A percentile compares a stretch with the other conserved stretches of the same genome.
phyloP scores from a whole-genome alignment of 2,888 invertebrate genomes.

The Thecocarcelia acutangulata region DNA sequence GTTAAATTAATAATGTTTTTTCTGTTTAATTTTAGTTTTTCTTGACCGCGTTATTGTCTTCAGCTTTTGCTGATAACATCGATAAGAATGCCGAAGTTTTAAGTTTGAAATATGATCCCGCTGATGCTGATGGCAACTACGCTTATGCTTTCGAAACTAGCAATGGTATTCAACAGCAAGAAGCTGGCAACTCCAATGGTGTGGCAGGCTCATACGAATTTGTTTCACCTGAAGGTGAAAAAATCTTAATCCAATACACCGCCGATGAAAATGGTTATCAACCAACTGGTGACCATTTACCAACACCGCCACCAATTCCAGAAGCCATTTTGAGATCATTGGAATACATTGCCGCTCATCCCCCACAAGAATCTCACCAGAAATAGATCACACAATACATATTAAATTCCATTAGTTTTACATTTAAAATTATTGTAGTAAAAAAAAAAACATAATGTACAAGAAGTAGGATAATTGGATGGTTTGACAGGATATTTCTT shows the following conservation, averaged over 20 bases:
- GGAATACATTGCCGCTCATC: conserved; percentile 81
- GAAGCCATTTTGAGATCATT: conserved; percentile 82
- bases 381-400: conserved; percentile 31
- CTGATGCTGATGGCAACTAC: conserved; percentile 81
- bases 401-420: no score
- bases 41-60: conserved; percentile 74
- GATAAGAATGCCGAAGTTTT: conserved; percentile 74
- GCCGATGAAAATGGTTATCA: conserved; percentile 85
- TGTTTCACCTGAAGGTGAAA: conserved; percentile 82
- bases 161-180: conserved; percentile 84
- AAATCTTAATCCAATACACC: conserved; percentile 80
- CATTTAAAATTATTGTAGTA: conserved; percentile 9
- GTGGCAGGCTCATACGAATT: conserved; percentile 82
- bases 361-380: conserved; percentile 61
- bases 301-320: conserved; percentile 83
- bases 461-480: conserved; percentile 16
- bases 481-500: conserved; percentile 24
- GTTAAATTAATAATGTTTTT: not conserved
- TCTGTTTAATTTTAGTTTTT: conserved; percentile 66
- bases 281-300: conserved; percentile 80
- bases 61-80: conserved; percentile 75
- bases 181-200: conserved; percentile 82
- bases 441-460: conserved; percentile 4
- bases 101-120: conserved; percentile 78
- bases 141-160: conserved; percentile 82